Conservation (phyloP, 2,888 invertebrate species). For the Argyresthia albistria region DNA sequence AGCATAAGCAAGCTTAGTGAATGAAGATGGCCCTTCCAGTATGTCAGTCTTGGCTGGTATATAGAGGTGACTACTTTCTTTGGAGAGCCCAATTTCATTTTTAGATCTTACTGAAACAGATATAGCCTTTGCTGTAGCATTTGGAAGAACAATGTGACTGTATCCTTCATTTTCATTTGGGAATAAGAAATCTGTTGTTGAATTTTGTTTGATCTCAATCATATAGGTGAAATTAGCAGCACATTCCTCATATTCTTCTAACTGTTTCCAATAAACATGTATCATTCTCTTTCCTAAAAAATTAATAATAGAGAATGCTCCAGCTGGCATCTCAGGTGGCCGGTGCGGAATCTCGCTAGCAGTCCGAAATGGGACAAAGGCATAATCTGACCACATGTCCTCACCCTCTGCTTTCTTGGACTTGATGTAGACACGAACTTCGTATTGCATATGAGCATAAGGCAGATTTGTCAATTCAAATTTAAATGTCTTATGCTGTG, state of each 20-base stretch:
- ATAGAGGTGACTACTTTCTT: constrained; percentile 67
- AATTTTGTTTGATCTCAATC: constrained; percentile 16
- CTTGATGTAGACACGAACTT: constrained; percentile 71
- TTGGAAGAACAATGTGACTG: constrained; percentile 48
- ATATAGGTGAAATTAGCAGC: constrained; percentile 84
- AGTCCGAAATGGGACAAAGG: constrained; percentile 74
- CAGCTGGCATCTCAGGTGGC: constrained; percentile 79
- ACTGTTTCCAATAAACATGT: constrained; percentile 85
- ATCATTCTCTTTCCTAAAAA: constrained; percentile 67
- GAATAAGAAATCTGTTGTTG: constrained; percentile 16
- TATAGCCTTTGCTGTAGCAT: constrained; percentile 50
- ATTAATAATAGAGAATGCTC: constrained; percentile 75
- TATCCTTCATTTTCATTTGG: constrained; percentile 67
- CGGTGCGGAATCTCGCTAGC: constrained; percentile 71
- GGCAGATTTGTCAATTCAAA: constrained; percentile 66
- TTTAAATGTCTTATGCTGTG: neutral
- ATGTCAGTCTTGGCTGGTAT: constrained; percentile 70
- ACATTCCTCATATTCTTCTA: constrained; percentile 78
- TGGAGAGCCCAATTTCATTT: constrained; percentile 74
- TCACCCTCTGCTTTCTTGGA: constrained; percentile 37
- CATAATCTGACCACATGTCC: constrained; percentile 80
- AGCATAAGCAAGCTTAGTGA: constrained; percentile 81
- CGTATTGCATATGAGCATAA: constrained; percentile 79
- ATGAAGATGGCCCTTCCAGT: constrained; percentile 56
- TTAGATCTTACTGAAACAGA: constrained; percentile 72